These are phyloP conservation scores for Gisinianus flammeolus DNA, from an alignment of 2,888 invertebrate genomes.

Conservation along the genomic window DNA sequence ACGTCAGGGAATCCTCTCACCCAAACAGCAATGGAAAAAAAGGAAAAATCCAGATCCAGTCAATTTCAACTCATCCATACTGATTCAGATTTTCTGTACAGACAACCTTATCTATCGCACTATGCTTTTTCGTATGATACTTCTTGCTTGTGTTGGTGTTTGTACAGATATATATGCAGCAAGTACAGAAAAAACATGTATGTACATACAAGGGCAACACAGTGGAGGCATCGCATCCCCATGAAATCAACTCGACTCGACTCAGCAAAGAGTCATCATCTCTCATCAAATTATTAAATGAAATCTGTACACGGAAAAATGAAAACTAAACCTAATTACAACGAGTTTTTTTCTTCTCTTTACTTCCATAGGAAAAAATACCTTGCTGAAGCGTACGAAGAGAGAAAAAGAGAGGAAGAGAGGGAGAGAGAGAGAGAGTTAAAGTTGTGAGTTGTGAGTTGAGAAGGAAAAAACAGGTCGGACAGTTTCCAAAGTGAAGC, in stretches of 20 bases:
- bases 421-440: not conserved
- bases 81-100: too few species aligned
- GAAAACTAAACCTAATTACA: constrained; percentile 6
- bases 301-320: not conserved
- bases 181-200: not conserved
- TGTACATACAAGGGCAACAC: not conserved
- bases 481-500: too few species aligned
- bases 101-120: not conserved
- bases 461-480: not conserved
- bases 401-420: not conserved
- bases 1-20: not conserved
- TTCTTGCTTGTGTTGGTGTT: not conserved
- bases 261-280: not conserved
- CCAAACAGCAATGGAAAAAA: not conserved
- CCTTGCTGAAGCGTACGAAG: not conserved
- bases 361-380: not conserved
- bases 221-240: not conserved
- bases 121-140: too few species aligned
- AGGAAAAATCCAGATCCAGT: not conserved
- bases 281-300: constrained; percentile 14
- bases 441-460: not conserved
- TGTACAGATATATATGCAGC: not conserved
- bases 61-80: not conserved
- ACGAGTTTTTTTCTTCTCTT: constrained; percentile 17
- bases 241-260: not conserved